A percentile compares a stretch with the other conserved stretches of the same genome.
Evolutionary conservation across 2,113 vertebrate species (phyloP).

Genomic region (Rhinolophus sinicus): DNA sequence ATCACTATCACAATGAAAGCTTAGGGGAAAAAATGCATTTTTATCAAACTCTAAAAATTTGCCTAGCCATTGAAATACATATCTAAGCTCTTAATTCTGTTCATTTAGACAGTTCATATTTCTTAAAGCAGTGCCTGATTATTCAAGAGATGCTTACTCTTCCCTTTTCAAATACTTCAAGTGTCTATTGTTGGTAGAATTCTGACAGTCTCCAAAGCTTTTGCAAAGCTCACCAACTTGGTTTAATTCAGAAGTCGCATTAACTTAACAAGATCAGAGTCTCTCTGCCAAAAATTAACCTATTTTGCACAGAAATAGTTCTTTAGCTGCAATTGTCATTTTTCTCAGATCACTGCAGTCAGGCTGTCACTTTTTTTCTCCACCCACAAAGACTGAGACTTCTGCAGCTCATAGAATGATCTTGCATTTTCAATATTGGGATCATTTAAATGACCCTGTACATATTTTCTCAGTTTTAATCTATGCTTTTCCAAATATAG

Average conservation of each 20-base stretch:
- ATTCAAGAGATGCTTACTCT: conserved; percentile 50
- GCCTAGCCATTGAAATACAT: not conserved
- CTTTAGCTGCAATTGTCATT: not conserved
- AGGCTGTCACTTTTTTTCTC: not conserved
- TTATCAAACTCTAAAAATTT: not conserved
- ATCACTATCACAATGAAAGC: not conserved
- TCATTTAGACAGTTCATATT: not conserved
- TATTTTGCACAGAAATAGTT: conserved; percentile 46
- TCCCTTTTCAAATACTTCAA: conserved; percentile 5
- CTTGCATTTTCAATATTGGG: not conserved
- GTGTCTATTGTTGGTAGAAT: conserved; percentile 19
- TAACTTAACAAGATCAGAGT: conserved; percentile 56
- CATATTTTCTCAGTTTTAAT: not conserved
- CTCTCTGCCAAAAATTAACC: conserved; percentile 55
- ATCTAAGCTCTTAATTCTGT: not conserved
- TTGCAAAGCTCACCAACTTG: conserved; percentile 19
- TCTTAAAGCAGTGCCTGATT: conserved; percentile 13
- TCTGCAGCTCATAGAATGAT: not conserved
- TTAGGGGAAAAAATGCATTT: not conserved
- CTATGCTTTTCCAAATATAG: not conserved
- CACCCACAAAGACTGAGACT: not conserved
- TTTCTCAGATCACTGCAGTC: not conserved
- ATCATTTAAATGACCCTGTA: conserved; percentile 3
- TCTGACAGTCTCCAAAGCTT: conserved; percentile 34
- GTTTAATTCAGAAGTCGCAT: conserved; percentile 56